phyloP scores from a whole-genome alignment of 92 coral and sea anemone species.

The Porites divaricata region DNA sequence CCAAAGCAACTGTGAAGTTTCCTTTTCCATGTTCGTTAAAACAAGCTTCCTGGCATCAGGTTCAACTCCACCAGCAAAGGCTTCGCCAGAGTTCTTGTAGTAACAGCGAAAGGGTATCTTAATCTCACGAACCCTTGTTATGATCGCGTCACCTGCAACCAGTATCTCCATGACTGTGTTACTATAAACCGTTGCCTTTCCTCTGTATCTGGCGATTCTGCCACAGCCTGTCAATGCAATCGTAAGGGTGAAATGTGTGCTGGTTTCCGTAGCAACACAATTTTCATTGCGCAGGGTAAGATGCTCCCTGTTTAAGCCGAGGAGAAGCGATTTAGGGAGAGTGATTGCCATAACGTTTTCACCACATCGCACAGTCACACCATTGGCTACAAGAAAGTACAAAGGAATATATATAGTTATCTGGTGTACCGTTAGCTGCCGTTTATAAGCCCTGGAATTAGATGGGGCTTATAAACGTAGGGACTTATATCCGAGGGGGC shows the following conservation, averaged over 20 bases:
- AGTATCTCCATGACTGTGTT: slow-evolving; percentile 74
- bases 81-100: slow-evolving; percentile 66
- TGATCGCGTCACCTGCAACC: slow-evolving; percentile 52
- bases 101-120: slow-evolving; percentile 87
- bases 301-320: slow-evolving; percentile 69
- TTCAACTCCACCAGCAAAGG: slow-evolving; percentile 68
- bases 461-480: too few relatives aligned
- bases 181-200: slow-evolving; percentile 64
- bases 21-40: slow-evolving; percentile 80
- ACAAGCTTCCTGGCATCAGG: slow-evolving; percentile 76
- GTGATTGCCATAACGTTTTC: slow-evolving; percentile 73
- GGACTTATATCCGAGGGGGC: too few relatives aligned
- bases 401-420: neutral
- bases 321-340: slow-evolving; percentile 76
- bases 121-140: slow-evolving; percentile 71
- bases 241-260: slow-evolving; percentile 68
- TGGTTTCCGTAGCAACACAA: slow-evolving; percentile 74
- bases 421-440: too few relatives aligned
- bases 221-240: slow-evolving; percentile 74
- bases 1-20: slow-evolving; percentile 62
- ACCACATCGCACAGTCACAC: slow-evolving; percentile 60
- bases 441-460: too few relatives aligned
- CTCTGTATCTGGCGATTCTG: slow-evolving; percentile 65
- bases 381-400: slow-evolving; percentile 47
- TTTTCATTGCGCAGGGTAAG: slow-evolving; percentile 65